Percentiles rank a stretch among this genome's conserved stretches.
These are phyloP conservation scores for Turritopsis dohrnii DNA, from an alignment of 30 jellyfish, hydroid and myxozoan genomes.

Conservation along the genomic window DNA sequence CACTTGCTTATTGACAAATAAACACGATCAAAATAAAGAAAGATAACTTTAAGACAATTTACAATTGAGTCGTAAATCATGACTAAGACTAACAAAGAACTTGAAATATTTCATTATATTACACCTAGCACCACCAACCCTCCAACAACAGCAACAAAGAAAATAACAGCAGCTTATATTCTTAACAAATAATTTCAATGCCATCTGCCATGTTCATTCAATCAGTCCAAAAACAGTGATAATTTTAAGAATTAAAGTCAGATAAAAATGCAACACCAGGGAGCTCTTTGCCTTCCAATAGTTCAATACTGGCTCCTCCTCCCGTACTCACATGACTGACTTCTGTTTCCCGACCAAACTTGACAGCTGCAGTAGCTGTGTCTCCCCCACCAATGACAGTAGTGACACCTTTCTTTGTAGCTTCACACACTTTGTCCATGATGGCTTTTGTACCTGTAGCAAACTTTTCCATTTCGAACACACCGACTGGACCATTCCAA, in stretches of 20 bases:
- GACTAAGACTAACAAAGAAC: too few relatives aligned
- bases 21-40: too few relatives aligned
- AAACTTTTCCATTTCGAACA: conserved; percentile 81
- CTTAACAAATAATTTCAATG: too few relatives aligned
- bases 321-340: conserved; percentile 99
- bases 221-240: background rate
- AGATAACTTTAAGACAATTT: too few relatives aligned
- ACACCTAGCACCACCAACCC: too few relatives aligned
- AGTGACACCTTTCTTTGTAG: conserved; percentile 76
- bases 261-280: conserved; percentile 90
- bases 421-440: conserved; percentile 77
- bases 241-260: conserved; percentile 11
- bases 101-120: too few relatives aligned
- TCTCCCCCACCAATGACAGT: conserved; percentile 99
- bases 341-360: conserved; percentile 69
- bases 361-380: conserved; percentile 96
- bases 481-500: conserved; percentile 99
- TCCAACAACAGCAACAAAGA: too few relatives aligned
- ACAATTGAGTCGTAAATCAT: too few relatives aligned
- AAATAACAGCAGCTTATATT: too few relatives aligned
- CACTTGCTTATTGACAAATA: too few relatives aligned
- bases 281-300: conserved; percentile 86
- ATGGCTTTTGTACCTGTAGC: conserved; percentile 81
- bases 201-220: background rate
- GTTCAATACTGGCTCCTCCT: conserved; percentile 99